These are phyloP conservation scores for Melinopterus prodromus DNA, from an alignment of 2,888 invertebrate genomes.

Conservation along the genomic window DNA sequence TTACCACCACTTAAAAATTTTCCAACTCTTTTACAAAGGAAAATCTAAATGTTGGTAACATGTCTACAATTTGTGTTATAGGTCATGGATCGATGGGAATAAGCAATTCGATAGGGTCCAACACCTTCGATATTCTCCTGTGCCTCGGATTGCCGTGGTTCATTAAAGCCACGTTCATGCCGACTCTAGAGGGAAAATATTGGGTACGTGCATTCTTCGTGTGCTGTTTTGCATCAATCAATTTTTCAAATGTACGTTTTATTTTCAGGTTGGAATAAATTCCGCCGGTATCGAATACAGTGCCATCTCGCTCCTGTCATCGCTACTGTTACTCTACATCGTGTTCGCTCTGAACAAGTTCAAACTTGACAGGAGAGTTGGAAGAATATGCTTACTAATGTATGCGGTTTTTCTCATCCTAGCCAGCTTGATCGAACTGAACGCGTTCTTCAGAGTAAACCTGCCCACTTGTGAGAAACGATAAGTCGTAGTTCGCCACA, in stretches of 20 bases:
- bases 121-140: slow-evolving; percentile 81
- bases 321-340: slow-evolving; percentile 82
- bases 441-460: slow-evolving; percentile 92
- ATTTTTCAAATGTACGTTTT: slow-evolving; percentile 14
- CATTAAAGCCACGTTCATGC: slow-evolving; percentile 85
- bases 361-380: slow-evolving; percentile 85
- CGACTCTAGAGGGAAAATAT: slow-evolving; percentile 79
- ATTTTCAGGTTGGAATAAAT: slow-evolving; percentile 79
- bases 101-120: slow-evolving; percentile 83
- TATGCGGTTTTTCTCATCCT: slow-evolving; percentile 88
- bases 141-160: slow-evolving; percentile 85
- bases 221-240: too few species aligned
- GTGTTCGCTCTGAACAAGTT: slow-evolving; percentile 89
- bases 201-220: slow-evolving; percentile 65
- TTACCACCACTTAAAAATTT: too few species aligned
- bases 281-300: slow-evolving; percentile 92
- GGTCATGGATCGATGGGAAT: slow-evolving; percentile 82
- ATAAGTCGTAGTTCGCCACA: slow-evolving; percentile 32
- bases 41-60: background rate
- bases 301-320: slow-evolving; percentile 86
- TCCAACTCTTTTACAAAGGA: too few species aligned
- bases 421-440: slow-evolving; percentile 90
- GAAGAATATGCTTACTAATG: slow-evolving; percentile 84
- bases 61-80: slow-evolving; percentile 52
- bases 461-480: slow-evolving; percentile 81